Evolutionary conservation across 1,140 invertebrate species (phyloP).

Genomic region (Carposina sasakii): DNA sequence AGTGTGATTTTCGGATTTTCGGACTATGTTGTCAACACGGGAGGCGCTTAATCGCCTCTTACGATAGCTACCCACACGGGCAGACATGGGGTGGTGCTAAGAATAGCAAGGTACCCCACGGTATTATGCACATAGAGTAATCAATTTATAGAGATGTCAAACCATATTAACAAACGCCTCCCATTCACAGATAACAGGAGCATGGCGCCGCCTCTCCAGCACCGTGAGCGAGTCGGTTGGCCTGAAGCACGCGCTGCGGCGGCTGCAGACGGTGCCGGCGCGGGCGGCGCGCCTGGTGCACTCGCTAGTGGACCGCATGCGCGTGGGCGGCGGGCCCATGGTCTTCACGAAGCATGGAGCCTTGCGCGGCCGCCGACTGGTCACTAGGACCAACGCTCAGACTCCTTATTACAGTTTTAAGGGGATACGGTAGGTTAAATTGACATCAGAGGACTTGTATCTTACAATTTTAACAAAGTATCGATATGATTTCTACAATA

Average conservation of each 20-base stretch:
- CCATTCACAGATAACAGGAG: conserved; percentile 66
- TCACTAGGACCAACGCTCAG: conserved; percentile 66
- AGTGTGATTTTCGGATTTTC: too few species aligned
- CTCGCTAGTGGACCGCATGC: conserved; percentile 61
- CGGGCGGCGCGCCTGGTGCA: conserved; percentile 62
- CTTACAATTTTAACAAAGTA: too few species aligned
- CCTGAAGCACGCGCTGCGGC: conserved; percentile 58
- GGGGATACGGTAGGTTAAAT: conserved; percentile 67
- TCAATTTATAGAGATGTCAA: too few species aligned
- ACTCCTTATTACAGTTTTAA: conserved; percentile 75
- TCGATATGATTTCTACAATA: too few species aligned
- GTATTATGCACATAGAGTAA: too few species aligned
- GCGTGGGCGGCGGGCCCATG: conserved; percentile 66
- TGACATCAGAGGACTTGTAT: too few species aligned
- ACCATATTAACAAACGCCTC: too few species aligned
- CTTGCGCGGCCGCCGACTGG: conserved; percentile 67
- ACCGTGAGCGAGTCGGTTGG: conserved; percentile 66
- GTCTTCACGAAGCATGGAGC: conserved; percentile 66
- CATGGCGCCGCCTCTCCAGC: conserved; percentile 59
- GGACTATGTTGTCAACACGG: too few species aligned
- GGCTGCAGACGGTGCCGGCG: conserved; percentile 60
- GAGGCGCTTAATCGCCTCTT: too few species aligned
- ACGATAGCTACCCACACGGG: too few species aligned
- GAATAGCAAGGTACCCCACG: too few species aligned
- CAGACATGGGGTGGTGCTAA: too few species aligned